Evolutionary conservation across 2,113 vertebrate genomes (phyloP), one percentile per base, ranked within the genome.

Genomic region (Notechis scutatus): DNA sequence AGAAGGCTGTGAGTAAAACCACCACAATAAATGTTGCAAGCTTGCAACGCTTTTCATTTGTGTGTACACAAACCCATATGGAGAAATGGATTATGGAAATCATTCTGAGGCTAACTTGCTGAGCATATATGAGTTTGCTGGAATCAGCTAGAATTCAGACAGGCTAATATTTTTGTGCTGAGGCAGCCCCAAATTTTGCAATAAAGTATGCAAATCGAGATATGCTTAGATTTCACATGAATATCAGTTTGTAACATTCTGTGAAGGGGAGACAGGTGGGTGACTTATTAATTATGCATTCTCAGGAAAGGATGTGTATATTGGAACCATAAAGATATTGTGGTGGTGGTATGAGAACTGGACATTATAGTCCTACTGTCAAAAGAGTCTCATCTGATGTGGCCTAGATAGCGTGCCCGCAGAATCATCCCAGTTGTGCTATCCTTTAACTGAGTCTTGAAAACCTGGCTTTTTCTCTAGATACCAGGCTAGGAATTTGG

Each of bases 21-120:
- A 90, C 89, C 81, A 87, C 92, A 24, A 42, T 91, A 94, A 45
- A 85, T 15, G 23, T 29, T 61, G 69, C 89, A 94, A 93, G 92
- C 93, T 93, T 87, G 47, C 92, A 92, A 88, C 52, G 69, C 59
- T 56, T 95, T 96, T 95, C 91, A 89, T 96, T 91, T 93, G 93
- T 56, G 81, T 93, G 93, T 93, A 93, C 61, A 39, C 56, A 92
- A 56, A 88, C 90, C 64, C 90, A 92, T 87, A 56, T 2, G 61
- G 1, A 91, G 94, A 81, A 96, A 95, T 95, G 81, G 92, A 93
- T 93, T 94, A 92, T 94, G 95, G 94, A 88, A 29, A 39, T 56
- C 74, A 8, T 90, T 50, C 88, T 42, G 56, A 61, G 21, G 34
- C 85, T 90, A 90, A 90, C 57, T 56, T 47, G 34, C 69, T 39